These are phyloP conservation scores for Pandemis heparana DNA, from an alignment of 2,888 invertebrate genomes.

Conservation along the genomic window DNA sequence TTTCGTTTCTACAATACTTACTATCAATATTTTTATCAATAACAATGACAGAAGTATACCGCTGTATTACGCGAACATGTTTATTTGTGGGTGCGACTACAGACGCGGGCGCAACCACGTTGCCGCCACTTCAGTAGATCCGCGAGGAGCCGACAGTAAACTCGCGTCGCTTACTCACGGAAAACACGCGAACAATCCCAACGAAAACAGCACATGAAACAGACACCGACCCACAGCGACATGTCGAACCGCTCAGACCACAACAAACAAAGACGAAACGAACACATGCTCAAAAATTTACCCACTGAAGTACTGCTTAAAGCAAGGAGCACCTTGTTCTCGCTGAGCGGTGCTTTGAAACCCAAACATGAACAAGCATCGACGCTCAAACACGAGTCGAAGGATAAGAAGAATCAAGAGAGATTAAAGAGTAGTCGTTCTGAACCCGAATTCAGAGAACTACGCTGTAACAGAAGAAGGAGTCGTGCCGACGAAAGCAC, in stretches of 20 bases:
- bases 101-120: conserved; percentile 71
- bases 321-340: conserved; percentile 78
- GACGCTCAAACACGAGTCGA: conserved; percentile 75
- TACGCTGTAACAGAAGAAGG: conserved; percentile 67
- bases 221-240: conserved; percentile 48
- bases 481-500: conserved; percentile 67
- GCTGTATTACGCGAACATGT: conserved; percentile 67
- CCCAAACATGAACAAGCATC: conserved; percentile 67
- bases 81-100: conserved; percentile 78
- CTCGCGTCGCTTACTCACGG: conserved; percentile 55
- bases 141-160: conserved; percentile 64
- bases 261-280: conserved; percentile 71
- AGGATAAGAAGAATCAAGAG: conserved; percentile 75
- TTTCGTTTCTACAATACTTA: not conserved
- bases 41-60: conserved; percentile 36
- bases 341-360: conserved; percentile 79
- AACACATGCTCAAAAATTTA: conserved; percentile 77
- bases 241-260: conserved; percentile 78
- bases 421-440: conserved; percentile 72
- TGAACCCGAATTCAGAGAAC: conserved; percentile 75
- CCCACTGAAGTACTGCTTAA: conserved; percentile 78
- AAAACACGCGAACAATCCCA: conserved; percentile 44
- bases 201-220: conserved; percentile 24
- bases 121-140: conserved; percentile 70
- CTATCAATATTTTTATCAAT: conserved; percentile 34